Base-by-base conservation (phyloP, 2,113 vertebrate genomes). In the Albula glossodonta region DNA sequence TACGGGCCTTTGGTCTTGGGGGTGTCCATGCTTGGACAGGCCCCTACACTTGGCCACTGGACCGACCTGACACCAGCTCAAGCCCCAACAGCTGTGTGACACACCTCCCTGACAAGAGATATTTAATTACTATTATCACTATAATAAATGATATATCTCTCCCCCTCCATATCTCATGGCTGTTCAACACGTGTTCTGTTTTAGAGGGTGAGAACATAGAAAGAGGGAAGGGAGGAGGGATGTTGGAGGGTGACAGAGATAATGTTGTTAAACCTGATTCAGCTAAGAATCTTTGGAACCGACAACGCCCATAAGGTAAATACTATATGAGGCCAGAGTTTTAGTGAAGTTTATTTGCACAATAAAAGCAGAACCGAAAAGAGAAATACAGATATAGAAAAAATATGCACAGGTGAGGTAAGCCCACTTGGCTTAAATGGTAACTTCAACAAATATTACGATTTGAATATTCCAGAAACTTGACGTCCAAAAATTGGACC, bases 211-310 rank as follows among this genome's bases (percentile, higher is more conserved):
- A 86, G 66, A 77, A 50, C 25, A 49, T 53, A 83, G 86, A 6
- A 53, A 50, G 52, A 60, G 80, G 17, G 80, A 25, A n/a, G 19
- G 80, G 15, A 15, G 3, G 50, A 52, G 17, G 17, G 41, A 51
- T 17, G 31, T 41, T 50, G 80, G 49, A 50, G 49, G 51, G 79
- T 15, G 49, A 48, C 11, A 60, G 74, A 52, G 74, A 56, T n/a
- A 80, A 94, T 94, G 92, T 78, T 4, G 93, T 90, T 1, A 5
- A 84, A 90, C 94, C 88, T 87, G 94, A 89, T 91, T 53, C 13
- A 82, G 78, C 80, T 78, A 74, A 84, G 87, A 90, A 92, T 4
- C 77, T 87, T 84, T 84, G 15, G n/a, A 6, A 4, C 9, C 52
- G 3, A 84, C 90, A 88, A 83, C 84, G 88, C 93, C 92, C 81